A percentile compares a stretch with the other conserved stretches of the same genome.
Evolutionary conservation across 2,888 invertebrate species (phyloP).

Genomic region (Dynastes maya): DNA sequence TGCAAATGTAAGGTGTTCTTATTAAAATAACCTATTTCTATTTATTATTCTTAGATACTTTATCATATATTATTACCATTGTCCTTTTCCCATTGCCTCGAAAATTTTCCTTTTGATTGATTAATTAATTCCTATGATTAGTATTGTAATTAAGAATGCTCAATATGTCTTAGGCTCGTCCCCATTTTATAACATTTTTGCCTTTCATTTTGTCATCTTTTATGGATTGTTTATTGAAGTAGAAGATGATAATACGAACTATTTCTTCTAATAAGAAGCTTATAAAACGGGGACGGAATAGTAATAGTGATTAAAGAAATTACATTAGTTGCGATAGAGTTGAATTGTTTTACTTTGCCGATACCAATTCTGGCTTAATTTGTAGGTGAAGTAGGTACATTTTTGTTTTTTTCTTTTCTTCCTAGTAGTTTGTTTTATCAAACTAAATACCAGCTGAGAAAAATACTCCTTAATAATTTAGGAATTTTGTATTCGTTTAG

Average conservation of each 20-base stretch:
- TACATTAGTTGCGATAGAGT: constrained; percentile 6
- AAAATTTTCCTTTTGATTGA: not conserved
- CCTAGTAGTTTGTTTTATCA: constrained; percentile 15
- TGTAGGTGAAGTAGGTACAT: not conserved
- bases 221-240: constrained; percentile 17
- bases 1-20: too few relatives aligned
- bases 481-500: constrained; percentile 13
- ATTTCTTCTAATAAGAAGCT: not conserved
- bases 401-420: constrained; percentile 21
- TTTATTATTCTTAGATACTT: too few relatives aligned
- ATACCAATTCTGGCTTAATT: constrained; percentile 10
- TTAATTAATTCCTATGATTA: constrained; percentile 6
- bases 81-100: not conserved
- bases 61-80: too few relatives aligned
- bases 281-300: constrained; percentile 38
- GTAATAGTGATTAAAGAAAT: not conserved
- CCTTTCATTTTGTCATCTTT: constrained; percentile 45
- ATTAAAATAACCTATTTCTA: too few relatives aligned
- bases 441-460: constrained; percentile 44
- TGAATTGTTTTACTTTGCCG: not conserved
- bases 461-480: constrained; percentile 33
- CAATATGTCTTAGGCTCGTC: constrained; percentile 35
- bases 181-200: constrained; percentile 31
- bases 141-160: constrained; percentile 26
- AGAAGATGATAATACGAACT: constrained; percentile 40